Evolutionary conservation across 2,888 invertebrate species (phyloP), one percentile per base, ranked within the genome.

Genomic region (Diarsia mendica): DNA sequence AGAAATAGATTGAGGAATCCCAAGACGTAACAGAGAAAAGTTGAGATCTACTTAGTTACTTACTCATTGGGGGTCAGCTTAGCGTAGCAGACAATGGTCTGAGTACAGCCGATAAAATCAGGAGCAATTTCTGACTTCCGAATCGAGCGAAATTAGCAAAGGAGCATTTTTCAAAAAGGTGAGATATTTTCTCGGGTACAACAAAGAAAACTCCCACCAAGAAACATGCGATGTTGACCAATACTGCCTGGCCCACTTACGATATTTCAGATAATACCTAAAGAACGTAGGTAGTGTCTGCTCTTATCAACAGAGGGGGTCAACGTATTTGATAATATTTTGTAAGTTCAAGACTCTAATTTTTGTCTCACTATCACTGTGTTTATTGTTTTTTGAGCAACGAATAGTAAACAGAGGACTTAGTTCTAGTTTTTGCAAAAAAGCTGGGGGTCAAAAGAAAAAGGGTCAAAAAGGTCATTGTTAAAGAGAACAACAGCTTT

Each of bases 281-380:
- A 64, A 80, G 13, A 73, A 65, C 69, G 64, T 53, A 78, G 64
- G 64, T 53, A 78, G 64, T 69, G 66, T 73, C 64, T 73, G 66
- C 61, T 67, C 67, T 64, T 72, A 81, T 76, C 81, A 2, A n/a
- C n/a, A n/a, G n/a, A n/a, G 39, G 48, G 58, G 75, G 83, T 84
- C 78, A 84, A 78, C 18, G 75, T 58, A 67, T 81, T 75, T 67
- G 80, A 80, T 79, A 67, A 61, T 74, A n/a, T 67, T 63, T 72
- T 51, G 20, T 79, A 60, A 53, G 60, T 65, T 72, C 64, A 72
- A 69, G 49, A 39, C 48, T 53, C 80, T 55, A 75, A 71, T 75
- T 80, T 58, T 55, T 39, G 8, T 46, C 48, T 65, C 28, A 51
- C 51, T 80, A 71, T 75, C 48, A 33, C 9, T 66, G 23, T 55